Percentiles rank a stretch among this genome's conserved stretches.
These are phyloP conservation scores for Anas capensis DNA, from an alignment of 2,797 vertebrate species.

Conservation along the genomic window DNA sequence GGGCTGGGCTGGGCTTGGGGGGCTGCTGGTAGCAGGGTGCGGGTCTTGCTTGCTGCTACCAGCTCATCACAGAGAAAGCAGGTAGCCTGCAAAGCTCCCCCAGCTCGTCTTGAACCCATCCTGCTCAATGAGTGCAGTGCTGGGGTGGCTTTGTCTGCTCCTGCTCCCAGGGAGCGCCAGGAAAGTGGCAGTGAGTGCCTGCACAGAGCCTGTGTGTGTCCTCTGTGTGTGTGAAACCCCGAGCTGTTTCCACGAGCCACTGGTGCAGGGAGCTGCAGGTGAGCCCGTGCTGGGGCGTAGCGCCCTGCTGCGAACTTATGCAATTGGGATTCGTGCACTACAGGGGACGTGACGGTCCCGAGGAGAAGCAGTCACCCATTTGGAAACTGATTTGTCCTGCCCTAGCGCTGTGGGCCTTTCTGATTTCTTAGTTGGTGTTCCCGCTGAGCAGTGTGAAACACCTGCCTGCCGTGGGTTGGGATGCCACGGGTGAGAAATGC, in stretches of 20 bases:
- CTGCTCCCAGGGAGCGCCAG: accelerated
- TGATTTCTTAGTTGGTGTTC: background rate
- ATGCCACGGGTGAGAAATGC: background rate
- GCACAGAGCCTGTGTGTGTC: background rate
- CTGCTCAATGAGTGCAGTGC: background rate
- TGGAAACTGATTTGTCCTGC: constrained; percentile 32
- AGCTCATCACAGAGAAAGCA: background rate
- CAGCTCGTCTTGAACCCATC: background rate
- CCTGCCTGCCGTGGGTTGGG: background rate
- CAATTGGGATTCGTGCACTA: accelerated
- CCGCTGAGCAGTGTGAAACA: background rate
- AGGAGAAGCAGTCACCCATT: background rate
- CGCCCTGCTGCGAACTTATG: accelerated
- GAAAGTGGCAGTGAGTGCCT: background rate
- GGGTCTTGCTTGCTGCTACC: background rate
- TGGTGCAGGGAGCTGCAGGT: background rate
- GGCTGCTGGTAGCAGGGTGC: too few relatives aligned
- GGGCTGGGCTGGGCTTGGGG: too few relatives aligned
- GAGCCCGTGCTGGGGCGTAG: background rate
- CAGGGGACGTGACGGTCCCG: background rate
- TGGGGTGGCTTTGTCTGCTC: background rate
- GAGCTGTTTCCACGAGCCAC: background rate
- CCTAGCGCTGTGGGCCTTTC: accelerated
- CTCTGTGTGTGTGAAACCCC: too few relatives aligned
- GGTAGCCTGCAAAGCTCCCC: background rate